phyloP scores from a whole-genome alignment of 2,888 invertebrate species.

The Allacma fusca region DNA sequence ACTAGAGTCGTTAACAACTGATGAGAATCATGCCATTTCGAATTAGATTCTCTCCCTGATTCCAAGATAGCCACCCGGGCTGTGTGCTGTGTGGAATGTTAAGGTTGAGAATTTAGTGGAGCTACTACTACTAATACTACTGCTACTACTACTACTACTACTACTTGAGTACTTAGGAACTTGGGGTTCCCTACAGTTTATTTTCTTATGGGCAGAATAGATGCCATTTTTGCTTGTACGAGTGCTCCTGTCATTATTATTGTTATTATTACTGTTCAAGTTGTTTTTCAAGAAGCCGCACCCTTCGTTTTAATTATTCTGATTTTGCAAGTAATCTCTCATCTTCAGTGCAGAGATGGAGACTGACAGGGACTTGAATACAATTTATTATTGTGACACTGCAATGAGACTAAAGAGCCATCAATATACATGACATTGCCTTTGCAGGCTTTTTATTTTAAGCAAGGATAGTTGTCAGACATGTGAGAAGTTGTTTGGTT shows the following conservation, averaged over 20 bases:
- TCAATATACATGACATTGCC: background rate
- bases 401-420: background rate
- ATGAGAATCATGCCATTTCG: conserved; percentile 10
- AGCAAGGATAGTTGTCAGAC: too few species aligned
- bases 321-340: conserved; percentile 1
- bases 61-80: conserved; percentile 28
- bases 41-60: conserved; percentile 23
- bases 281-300: background rate
- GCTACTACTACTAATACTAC: too few species aligned
- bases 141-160: too few species aligned
- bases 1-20: too few species aligned
- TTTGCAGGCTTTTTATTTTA: too few species aligned
- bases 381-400: conserved; percentile 11
- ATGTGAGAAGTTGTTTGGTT: too few species aligned
- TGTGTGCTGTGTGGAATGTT: background rate
- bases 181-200: too few species aligned
- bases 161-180: too few species aligned
- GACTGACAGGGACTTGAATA: conserved; percentile 2
- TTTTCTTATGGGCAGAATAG: too few species aligned
- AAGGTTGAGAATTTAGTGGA: background rate
- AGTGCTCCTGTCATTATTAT: too few species aligned
- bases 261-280: background rate
- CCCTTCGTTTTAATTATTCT: conserved; percentile 1
- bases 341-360: background rate
- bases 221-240: too few species aligned